Evolutionary conservation across 1,140 invertebrate genomes (phyloP).

Genomic region (Lepidotrigona ventralis): DNA sequence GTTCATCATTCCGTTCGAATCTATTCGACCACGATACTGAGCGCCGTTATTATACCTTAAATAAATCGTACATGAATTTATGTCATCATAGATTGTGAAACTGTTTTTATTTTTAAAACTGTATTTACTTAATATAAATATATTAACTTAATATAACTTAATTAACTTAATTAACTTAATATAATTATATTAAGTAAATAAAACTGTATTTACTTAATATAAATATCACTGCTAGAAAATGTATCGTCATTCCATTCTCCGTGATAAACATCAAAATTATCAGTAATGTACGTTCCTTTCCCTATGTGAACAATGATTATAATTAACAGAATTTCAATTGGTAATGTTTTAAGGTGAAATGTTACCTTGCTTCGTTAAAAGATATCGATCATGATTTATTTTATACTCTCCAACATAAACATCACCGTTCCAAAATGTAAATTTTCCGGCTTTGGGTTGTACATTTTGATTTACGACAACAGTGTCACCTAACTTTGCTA

Average conservation of each 20-base stretch:
- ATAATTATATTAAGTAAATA: too few relatives aligned
- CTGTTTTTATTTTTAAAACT: too few relatives aligned
- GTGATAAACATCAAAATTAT: conserved; percentile 59
- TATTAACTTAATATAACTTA: too few relatives aligned
- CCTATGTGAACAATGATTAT: conserved; percentile 6
- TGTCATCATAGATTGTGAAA: neutral
- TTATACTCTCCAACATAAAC: conserved; percentile 57
- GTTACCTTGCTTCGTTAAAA: conserved; percentile 59
- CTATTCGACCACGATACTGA: conserved; percentile 56
- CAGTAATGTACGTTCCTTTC: conserved; percentile 58
- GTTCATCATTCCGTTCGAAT: conserved; percentile 44
- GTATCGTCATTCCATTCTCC: conserved; percentile 57
- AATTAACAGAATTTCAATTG: neutral
- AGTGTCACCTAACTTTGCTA: neutral
- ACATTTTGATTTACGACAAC: neutral
- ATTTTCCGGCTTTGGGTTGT: conserved; percentile 24
- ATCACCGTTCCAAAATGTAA: conserved; percentile 62
- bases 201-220: conserved; percentile 59
- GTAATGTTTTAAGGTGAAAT: neutral
- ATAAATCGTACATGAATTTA: conserved; percentile 1
- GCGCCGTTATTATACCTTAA: conserved; percentile 60
- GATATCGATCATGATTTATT: conserved; percentile 22
- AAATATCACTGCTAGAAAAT: conserved; percentile 31
- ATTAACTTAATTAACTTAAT: too few relatives aligned
- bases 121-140: conserved; percentile 56